phyloP scores from a whole-genome alignment of 2,113 vertebrate genomes.

The Vulpes lagopus region DNA sequence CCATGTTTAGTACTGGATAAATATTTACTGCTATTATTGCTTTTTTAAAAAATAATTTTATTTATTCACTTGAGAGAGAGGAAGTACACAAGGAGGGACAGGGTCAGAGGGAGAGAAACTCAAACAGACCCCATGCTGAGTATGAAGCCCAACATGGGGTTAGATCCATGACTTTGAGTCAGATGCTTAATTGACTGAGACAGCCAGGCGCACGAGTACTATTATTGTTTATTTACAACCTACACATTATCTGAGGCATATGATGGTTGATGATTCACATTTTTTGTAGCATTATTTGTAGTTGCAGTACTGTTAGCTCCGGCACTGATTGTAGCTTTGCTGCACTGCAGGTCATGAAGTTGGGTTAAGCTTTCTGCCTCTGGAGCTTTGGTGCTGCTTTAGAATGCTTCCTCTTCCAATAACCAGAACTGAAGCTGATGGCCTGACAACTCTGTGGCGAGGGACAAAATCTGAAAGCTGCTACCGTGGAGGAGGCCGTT shows the following conservation, averaged over 20 bases:
- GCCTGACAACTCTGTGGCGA: background rate
- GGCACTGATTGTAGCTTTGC: background rate
- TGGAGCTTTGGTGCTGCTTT: background rate
- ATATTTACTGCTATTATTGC: background rate
- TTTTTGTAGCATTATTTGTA: background rate
- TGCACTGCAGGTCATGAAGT: background rate
- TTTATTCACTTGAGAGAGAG: background rate
- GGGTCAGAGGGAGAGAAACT: background rate
- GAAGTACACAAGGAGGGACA: rapidly evolving
- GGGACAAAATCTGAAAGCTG: background rate
- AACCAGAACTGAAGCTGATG: background rate
- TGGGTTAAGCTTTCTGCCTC: background rate
- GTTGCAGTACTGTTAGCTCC: background rate
- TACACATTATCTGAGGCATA: background rate
- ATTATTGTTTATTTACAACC: background rate
- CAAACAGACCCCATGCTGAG: background rate
- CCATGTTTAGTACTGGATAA: background rate
- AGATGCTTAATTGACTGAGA: background rate
- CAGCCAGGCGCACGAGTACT: background rate
- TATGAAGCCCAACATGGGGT: background rate
- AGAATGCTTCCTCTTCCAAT: background rate
- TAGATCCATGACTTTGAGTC: background rate
- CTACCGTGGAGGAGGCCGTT: background rate
- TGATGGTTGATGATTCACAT: background rate
- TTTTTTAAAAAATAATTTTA: background rate